Evolutionary conservation across 1,140 invertebrate genomes (phyloP).

Genomic region (Calosoma granatense): DNA sequence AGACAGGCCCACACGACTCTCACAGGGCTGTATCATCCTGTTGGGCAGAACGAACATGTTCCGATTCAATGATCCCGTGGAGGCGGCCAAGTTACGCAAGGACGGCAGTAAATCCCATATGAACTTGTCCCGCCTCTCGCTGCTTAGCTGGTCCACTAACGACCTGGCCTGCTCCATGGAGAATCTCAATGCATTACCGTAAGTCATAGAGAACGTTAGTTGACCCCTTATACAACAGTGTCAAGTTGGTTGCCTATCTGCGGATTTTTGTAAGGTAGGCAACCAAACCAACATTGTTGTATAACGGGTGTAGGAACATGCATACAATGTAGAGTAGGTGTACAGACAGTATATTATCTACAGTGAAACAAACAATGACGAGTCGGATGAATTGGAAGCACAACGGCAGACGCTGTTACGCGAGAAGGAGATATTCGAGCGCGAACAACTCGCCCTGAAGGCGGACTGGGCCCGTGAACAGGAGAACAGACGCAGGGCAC

Average conservation of each 20-base stretch:
- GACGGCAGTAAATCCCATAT: conserved; percentile 54
- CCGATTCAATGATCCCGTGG: conserved; percentile 76
- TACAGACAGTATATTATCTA: conserved; percentile 5
- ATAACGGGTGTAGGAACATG: too few relatives aligned
- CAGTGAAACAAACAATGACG: conserved; percentile 39
- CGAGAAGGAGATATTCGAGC: conserved; percentile 38
- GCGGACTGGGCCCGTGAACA: background rate
- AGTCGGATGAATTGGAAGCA: conserved; percentile 40
- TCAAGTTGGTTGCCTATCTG: too few relatives aligned
- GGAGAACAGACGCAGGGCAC: conserved; percentile 23
- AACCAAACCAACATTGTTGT: too few relatives aligned
- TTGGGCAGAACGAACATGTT: conserved; percentile 87
- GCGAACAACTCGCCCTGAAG: conserved; percentile 32
- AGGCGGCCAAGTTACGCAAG: conserved; percentile 74
- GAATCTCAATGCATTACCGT: conserved; percentile 36
- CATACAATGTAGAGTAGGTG: too few relatives aligned
- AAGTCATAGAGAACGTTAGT: conserved; percentile 14
- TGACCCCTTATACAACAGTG: conserved; percentile 11
- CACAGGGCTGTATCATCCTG: conserved; percentile 63
- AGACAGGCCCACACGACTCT: conserved; percentile 60
- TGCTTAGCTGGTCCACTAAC: conserved; percentile 73
- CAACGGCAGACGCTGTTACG: conserved; percentile 41
- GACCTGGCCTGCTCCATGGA: conserved; percentile 71
- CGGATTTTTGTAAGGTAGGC: too few relatives aligned
- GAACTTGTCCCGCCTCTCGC: conserved; percentile 71